Conservation (phyloP, 2,888 invertebrate genomes). For the Fragum sueziense region DNA sequence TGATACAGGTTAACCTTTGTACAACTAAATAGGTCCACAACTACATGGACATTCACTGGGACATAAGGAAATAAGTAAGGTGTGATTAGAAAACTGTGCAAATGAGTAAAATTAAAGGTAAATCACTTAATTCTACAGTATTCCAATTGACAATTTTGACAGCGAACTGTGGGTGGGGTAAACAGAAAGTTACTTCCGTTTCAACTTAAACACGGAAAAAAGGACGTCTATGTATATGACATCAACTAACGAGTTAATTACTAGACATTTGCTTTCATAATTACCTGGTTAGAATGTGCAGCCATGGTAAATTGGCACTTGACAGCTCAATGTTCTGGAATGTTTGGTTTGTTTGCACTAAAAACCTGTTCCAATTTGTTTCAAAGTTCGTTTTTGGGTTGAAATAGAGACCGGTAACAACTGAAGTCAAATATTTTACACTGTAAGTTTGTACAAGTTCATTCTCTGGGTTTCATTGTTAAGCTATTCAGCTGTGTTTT, state of each 20-base stretch:
- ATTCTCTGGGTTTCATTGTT: neutral
- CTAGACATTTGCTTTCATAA: no score
- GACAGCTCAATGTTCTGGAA: slow-evolving; percentile 9
- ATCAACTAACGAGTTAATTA: no score
- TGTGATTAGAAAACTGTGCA: no score
- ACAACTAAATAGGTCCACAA: no score
- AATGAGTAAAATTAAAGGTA: no score
- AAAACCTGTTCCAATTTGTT: slow-evolving; percentile 20
- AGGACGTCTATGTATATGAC: no score
- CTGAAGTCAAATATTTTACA: neutral
- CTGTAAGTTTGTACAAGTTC: neutral
- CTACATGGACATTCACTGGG: no score
- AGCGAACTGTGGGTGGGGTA: slow-evolving; percentile 13
- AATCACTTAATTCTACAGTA: no score
- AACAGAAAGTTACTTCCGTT: slow-evolving; percentile 22
- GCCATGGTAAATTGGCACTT: slow-evolving; percentile 6
- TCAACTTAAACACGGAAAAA: no score
- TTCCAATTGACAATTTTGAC: neutral
- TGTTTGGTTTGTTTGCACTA: slow-evolving; percentile 7
- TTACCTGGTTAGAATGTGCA: slow-evolving; percentile 6
- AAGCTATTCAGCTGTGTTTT: neutral
- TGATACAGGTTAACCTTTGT: no score
- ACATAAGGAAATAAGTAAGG: no score
- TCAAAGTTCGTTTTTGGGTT: neutral
- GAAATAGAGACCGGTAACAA: neutral